Conservation (phyloP, 2,888 invertebrate genomes). For the Iphiclides podalirius region DNA sequence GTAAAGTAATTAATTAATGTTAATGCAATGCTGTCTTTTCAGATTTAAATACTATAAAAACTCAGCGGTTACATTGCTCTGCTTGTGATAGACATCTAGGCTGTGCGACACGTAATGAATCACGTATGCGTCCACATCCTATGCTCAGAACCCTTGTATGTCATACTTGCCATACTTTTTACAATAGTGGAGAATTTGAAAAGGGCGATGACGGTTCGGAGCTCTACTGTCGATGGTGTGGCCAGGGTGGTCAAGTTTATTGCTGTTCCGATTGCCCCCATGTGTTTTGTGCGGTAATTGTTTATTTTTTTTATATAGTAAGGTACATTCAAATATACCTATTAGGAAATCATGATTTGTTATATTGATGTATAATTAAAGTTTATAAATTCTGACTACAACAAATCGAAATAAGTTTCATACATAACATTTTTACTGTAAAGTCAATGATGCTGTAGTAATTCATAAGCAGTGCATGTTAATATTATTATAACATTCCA, state of each 20-base stretch:
- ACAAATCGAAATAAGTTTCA: too few species aligned
- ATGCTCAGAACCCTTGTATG: constrained; percentile 86
- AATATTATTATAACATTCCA: too few species aligned
- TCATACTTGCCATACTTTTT: constrained; percentile 86
- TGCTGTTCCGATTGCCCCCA: constrained; percentile 88
- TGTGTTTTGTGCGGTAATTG: constrained; percentile 84
- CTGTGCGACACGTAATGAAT: constrained; percentile 82
- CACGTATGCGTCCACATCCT: constrained; percentile 86
- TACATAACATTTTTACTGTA: too few species aligned
- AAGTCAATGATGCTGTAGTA: too few species aligned
- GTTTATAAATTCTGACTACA: too few species aligned
- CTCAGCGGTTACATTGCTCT: constrained; percentile 84
- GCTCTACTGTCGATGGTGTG: constrained; percentile 91
- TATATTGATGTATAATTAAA: too few species aligned
- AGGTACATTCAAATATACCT: neutral
- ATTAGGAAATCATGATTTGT: neutral
- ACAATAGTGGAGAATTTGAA: constrained; percentile 89
- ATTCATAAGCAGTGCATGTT: too few species aligned
- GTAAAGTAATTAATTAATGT: neutral
- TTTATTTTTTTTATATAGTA: constrained; percentile 12
- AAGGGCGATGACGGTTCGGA: constrained; percentile 92
- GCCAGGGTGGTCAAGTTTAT: constrained; percentile 88
- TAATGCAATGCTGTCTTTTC: constrained; percentile 49
- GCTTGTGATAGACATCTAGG: constrained; percentile 88
- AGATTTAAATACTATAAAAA: constrained; percentile 81